These are phyloP conservation scores for Glyptemys insculpta DNA, from an alignment of 2,797 vertebrate species.

Conservation along the genomic window DNA sequence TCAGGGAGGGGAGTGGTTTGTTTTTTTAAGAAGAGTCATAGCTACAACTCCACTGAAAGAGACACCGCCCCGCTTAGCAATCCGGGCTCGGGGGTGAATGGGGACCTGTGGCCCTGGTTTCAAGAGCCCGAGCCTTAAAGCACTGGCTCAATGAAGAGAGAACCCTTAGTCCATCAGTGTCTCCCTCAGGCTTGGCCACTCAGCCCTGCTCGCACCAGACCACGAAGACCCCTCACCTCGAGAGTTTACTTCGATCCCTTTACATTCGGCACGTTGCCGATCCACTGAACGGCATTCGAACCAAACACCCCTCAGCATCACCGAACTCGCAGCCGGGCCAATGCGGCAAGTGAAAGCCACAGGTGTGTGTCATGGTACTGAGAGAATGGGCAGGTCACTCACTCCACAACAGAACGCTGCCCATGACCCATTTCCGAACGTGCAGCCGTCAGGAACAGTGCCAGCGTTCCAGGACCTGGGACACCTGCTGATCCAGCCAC, in stretches of 20 bases:
- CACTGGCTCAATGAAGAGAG: background rate
- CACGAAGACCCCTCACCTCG: background rate
- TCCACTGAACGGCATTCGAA: accelerated
- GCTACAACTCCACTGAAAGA: accelerated
- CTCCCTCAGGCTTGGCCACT: accelerated
- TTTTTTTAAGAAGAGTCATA: background rate
- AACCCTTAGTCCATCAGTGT: background rate
- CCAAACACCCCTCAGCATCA: accelerated
- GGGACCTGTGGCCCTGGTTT: accelerated
- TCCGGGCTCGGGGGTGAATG: accelerated
- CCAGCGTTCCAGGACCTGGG: too few relatives aligned
- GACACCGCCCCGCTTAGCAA: background rate
- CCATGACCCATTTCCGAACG: background rate
- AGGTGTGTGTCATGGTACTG: too few relatives aligned
- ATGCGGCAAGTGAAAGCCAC: too few relatives aligned
- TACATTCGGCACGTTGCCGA: accelerated
- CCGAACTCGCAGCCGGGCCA: accelerated
- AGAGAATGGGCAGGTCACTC: too few relatives aligned
- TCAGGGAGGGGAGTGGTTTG: accelerated
- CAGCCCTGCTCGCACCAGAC: accelerated
- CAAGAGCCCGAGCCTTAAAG: background rate
- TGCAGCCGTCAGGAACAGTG: too few relatives aligned
- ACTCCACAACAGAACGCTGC: background rate
- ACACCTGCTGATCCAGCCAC: background rate
- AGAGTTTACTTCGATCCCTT: background rate